These are phyloP conservation scores for Volucella zonaria DNA, from an alignment of 2,888 invertebrate species.

Conservation along the genomic window DNA sequence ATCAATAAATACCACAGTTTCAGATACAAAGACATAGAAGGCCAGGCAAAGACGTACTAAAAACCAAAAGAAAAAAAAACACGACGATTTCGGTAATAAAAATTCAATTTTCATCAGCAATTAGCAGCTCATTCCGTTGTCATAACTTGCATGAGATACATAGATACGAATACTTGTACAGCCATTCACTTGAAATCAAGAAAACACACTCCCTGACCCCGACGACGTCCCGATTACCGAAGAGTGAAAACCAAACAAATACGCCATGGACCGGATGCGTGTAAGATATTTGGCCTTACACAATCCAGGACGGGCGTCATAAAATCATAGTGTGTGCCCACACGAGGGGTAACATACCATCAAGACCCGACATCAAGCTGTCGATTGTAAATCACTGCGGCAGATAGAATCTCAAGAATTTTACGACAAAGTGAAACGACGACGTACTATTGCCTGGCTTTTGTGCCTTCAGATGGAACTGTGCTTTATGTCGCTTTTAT, in stretches of 20 bases:
- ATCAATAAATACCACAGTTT: constrained; percentile 39
- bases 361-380: constrained; percentile 44
- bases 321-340: constrained; percentile 43
- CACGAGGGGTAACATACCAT: constrained; percentile 16
- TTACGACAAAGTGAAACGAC: constrained; percentile 18
- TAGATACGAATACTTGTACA: neutral
- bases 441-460: constrained; percentile 2
- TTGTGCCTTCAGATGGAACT: constrained; percentile 17
- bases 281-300: constrained; percentile 15
- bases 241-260: neutral
- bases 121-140: constrained; percentile 60
- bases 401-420: constrained; percentile 59
- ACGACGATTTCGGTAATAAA: constrained; percentile 43
- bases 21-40: constrained; percentile 1
- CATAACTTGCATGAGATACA: constrained; percentile 35
- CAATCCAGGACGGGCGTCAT: constrained; percentile 26
- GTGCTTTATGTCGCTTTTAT: constrained; percentile 50
- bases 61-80: neutral
- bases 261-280: constrained; percentile 1
- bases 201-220: constrained; percentile 24
- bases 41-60: neutral
- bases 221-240: neutral
- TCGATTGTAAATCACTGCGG: constrained; percentile 54
- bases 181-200: constrained; percentile 4
- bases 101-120: constrained; percentile 52